Base-by-base conservation (phyloP, 37 sponge, comb jelly and placozoan genomes). In the Beroe forskalii region DNA sequence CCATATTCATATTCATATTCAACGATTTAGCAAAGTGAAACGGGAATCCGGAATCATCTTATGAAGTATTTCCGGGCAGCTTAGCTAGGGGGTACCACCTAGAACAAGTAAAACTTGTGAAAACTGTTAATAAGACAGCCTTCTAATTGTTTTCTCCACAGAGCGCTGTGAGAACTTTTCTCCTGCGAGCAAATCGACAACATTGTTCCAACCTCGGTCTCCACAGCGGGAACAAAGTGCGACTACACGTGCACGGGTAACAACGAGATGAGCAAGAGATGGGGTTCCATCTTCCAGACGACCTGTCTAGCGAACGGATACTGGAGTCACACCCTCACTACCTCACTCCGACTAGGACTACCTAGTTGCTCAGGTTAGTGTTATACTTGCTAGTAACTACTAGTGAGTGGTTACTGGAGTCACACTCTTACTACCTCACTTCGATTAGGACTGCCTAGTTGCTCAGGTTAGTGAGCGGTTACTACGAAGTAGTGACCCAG, bases 161-260 rank as follows among this genome's bases (percentile, higher is more conserved):
- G n/a, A n/a, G n/a, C n/a, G n/a, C n/a, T n/a, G n/a, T n/a, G n/a
- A n/a, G n/a, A n/a, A n/a, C n/a, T n/a, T n/a, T n/a, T n/a, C n/a
- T n/a, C n/a, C n/a, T n/a, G n/a, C n/a, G n/a, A n/a, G n/a, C n/a
- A n/a, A n/a, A n/a, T n/a, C n/a, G n/a, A n/a, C n/a, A n/a, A n/a
- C n/a, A n/a, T n/a, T n/a, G n/a, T n/a, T n/a, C n/a, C n/a, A n/a
- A n/a, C n/a, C n/a, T n/a, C n/a, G n/a, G n/a, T n/a, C n/a, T n/a
- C n/a, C 17, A 32, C 27, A 2, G 38, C 19, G 20, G 72, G 72
- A 9, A 69, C 38, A 27, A 36, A 27, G 72, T 69, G 72, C 39
- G 32, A 27, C 19, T 69, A 69, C 72, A 69, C 72, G 72, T 69
- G 72, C 38, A 69, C 17, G 17, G 72, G 72, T 33, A 32, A 69